Percentiles rank a stretch among this genome's conserved stretches.
Evolutionary conservation across 2,888 invertebrate genomes (phyloP).

Genomic region (Melanotus villosus): DNA sequence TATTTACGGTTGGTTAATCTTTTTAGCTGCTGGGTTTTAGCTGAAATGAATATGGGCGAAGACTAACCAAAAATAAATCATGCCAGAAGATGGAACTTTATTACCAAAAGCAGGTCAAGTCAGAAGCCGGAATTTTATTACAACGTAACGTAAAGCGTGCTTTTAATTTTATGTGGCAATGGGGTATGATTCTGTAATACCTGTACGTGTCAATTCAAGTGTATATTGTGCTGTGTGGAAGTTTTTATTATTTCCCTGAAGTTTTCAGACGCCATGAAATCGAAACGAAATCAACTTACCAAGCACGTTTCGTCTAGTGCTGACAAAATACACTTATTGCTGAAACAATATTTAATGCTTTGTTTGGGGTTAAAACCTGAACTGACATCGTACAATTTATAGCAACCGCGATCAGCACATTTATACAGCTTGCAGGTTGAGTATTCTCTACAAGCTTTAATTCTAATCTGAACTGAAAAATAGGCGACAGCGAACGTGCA

Average conservation of each 20-base stretch:
- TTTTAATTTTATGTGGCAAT: no score
- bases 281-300: not conserved
- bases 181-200: no score
- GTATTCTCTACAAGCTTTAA: not conserved
- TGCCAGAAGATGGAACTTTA: no score
- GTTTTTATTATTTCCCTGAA: not conserved
- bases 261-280: not conserved
- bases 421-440: not conserved
- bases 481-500: not conserved
- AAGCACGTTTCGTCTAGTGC: conserved; percentile 10
- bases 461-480: not conserved
- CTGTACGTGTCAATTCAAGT: no score
- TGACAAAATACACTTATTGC: conserved; percentile 19
- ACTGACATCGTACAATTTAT: conserved; percentile 10
- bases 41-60: no score
- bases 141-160: no score
- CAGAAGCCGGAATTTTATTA: no score
- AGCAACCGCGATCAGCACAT: conserved; percentile 8
- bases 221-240: no score
- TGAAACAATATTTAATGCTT: conserved; percentile 15
- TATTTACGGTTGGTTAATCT: no score
- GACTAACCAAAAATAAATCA: no score
- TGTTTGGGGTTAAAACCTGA: conserved; percentile 15
- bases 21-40: no score
- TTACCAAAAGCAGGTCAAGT: no score